phyloP scores from a whole-genome alignment of 1,140 invertebrate genomes.

The Medauroidea extradentata region DNA sequence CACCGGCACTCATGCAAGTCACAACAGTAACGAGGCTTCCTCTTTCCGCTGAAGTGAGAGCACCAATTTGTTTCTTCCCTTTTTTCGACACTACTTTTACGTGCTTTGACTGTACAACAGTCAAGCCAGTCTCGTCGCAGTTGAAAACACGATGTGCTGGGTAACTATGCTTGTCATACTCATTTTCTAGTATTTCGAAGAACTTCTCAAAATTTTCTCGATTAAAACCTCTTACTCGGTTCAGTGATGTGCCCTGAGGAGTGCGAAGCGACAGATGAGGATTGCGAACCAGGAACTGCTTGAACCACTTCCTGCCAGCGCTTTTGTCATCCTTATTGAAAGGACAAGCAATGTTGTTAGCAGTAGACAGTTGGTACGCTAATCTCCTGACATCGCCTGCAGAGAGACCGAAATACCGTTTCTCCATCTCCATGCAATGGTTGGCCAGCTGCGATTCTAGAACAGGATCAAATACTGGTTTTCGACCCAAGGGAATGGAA shows the following conservation, averaged over 20 bases:
- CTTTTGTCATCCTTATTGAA: not conserved
- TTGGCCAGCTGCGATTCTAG: too few species aligned
- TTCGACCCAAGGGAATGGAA: too few species aligned
- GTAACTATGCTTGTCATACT: not conserved
- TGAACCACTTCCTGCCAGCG: not conserved
- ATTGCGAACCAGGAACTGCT: not conserved
- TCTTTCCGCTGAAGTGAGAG: conserved; percentile 33
- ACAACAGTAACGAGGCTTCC: conserved; percentile 32
- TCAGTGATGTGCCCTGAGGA: not conserved
- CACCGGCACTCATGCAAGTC: conserved; percentile 34
- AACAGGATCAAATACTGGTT: too few species aligned
- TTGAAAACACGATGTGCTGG: not conserved
- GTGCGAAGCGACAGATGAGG: not conserved
- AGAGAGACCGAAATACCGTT: too few species aligned
- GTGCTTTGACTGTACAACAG: conserved; percentile 1
- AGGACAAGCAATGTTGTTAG: not conserved
- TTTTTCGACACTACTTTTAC: not conserved
- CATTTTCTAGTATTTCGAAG: not conserved
- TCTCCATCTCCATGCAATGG: too few species aligned
- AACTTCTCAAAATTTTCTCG: not conserved
- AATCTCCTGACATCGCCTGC: not conserved
- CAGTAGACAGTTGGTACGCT: not conserved
- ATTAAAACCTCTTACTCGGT: not conserved
- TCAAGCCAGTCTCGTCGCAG: not conserved
- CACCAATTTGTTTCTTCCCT: conserved; percentile 16